Evolutionary conservation across 2,113 vertebrate species (phyloP).

Genomic region (Ictidomys tridecemlineatus): DNA sequence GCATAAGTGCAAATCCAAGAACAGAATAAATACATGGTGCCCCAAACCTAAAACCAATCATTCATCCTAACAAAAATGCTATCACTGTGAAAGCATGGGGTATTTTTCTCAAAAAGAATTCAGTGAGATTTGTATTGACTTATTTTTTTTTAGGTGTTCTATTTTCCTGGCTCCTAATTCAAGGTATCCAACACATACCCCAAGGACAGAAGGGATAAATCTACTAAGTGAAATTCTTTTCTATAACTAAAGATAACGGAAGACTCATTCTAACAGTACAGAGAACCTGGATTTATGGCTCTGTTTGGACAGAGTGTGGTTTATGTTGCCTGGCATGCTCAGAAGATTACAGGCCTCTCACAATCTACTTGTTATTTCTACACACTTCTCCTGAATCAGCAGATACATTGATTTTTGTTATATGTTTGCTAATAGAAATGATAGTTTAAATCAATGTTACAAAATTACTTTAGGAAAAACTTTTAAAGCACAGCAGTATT

Average conservation of each 20-base stretch:
- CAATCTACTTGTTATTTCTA: slow-evolving; percentile 58
- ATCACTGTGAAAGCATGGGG: not conserved
- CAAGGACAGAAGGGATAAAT: slow-evolving; percentile 46
- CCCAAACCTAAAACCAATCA: not conserved
- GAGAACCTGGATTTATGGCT: slow-evolving; percentile 56
- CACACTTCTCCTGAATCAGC: slow-evolving; percentile 45
- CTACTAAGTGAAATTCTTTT: slow-evolving; percentile 44
- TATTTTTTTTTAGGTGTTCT: not conserved
- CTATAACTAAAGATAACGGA: slow-evolving; percentile 48
- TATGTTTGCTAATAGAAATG: slow-evolving; percentile 51
- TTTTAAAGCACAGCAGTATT: not conserved
- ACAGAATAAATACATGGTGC: not conserved
- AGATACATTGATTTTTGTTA: slow-evolving; percentile 59
- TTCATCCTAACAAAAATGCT: not conserved
- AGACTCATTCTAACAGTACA: not conserved
- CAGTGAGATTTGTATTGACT: not conserved
- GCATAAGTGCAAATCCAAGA: not conserved
- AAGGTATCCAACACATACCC: slow-evolving; percentile 11
- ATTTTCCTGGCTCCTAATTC: slow-evolving; percentile 32
- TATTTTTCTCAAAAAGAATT: not conserved
- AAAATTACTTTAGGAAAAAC: slow-evolving; percentile 32
- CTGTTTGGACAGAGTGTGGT: slow-evolving; percentile 33
- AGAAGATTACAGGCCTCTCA: slow-evolving; percentile 47
- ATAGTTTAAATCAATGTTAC: slow-evolving; percentile 60
- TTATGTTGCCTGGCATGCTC: slow-evolving; percentile 30